A percentile compares a stretch with the other conserved stretches of the same genome.
phyloP scores from a whole-genome alignment of 2,888 invertebrate species.

The Tipula lateralis region DNA sequence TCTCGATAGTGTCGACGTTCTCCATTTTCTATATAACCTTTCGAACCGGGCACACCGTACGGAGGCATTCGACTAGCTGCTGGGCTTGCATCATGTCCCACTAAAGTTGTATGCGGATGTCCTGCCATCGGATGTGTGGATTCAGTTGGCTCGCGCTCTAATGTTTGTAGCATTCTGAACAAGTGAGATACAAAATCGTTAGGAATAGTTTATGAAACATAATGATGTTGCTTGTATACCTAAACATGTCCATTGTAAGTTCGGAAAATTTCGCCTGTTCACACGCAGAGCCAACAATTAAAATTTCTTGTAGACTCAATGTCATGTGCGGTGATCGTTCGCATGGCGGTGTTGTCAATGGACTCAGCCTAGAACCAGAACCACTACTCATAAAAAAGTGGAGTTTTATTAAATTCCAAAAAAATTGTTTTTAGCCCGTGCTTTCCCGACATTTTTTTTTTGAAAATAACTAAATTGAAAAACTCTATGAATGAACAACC shows the following conservation, averaged over 20 bases:
- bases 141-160: slow-evolving; percentile 87
- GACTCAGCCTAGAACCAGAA: slow-evolving; percentile 65
- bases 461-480: background rate
- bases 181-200: too few species aligned
- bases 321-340: slow-evolving; percentile 83
- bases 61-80: slow-evolving; percentile 51
- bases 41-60: slow-evolving; percentile 53
- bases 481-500: slow-evolving; percentile 5
- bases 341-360: slow-evolving; percentile 77
- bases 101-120: slow-evolving; percentile 50
- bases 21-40: slow-evolving; percentile 65
- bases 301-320: slow-evolving; percentile 84
- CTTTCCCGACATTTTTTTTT: slow-evolving; percentile 42
- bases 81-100: slow-evolving; percentile 50
- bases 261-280: slow-evolving; percentile 97
- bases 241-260: slow-evolving; percentile 94
- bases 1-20: slow-evolving; percentile 65
- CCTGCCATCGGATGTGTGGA: slow-evolving; percentile 60
- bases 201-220: background rate
- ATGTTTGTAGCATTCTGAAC: slow-evolving; percentile 85
- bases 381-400: slow-evolving; percentile 41
- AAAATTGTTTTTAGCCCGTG: slow-evolving; percentile 47
- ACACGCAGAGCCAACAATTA: slow-evolving; percentile 88
- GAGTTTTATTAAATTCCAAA: slow-evolving; percentile 44
- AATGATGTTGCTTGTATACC: slow-evolving; percentile 38